Percentiles rank a stretch among this genome's conserved stretches.
Conservation (phyloP, 2,888 invertebrate species). For the Caradrina clavipalpis region DNA sequence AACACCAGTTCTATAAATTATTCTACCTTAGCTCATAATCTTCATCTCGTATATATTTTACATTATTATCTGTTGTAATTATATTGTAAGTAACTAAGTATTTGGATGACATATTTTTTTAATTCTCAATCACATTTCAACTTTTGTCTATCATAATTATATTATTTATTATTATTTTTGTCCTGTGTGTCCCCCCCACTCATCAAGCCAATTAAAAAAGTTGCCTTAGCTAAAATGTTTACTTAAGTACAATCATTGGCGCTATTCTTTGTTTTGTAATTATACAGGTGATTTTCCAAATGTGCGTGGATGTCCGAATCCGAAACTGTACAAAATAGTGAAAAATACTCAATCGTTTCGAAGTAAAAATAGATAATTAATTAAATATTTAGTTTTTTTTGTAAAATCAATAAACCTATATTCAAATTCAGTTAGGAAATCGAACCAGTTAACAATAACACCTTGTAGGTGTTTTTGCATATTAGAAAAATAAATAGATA, state of each 20-base stretch:
- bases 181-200: no score
- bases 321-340: background rate
- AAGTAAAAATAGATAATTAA: background rate
- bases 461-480: no score
- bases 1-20: background rate
- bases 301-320: background rate
- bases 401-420: no score
- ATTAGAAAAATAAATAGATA: no score
- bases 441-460: no score
- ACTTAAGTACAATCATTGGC: slow-evolving; percentile 1
- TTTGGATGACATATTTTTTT: background rate
- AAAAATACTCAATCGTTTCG: background rate
- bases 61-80: background rate
- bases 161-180: no score
- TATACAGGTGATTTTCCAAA: background rate
- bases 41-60: background rate
- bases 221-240: slow-evolving; percentile 36
- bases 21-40: background rate
- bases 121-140: background rate
- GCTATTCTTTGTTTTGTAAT: background rate
- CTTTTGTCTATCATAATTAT: background rate
- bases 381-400: no score
- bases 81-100: background rate
- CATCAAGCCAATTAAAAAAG: slow-evolving; percentile 9
- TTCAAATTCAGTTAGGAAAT: no score